Percentiles rank a stretch among this genome's conserved stretches.
phyloP scores from a whole-genome alignment of 1,140 invertebrate species.

The Anagrus nilaparvatae region DNA sequence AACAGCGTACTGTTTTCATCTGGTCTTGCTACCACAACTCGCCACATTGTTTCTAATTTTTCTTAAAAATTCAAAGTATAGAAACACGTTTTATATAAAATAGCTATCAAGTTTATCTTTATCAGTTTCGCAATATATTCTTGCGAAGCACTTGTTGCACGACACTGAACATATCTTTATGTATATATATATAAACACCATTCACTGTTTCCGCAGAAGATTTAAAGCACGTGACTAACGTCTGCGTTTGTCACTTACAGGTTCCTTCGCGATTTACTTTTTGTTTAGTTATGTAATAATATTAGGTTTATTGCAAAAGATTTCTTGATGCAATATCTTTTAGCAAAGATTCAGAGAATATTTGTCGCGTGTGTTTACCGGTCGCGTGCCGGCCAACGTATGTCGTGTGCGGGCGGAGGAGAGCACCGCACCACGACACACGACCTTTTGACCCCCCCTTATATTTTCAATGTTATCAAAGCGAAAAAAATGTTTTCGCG shows the following conservation, averaged over 20 bases:
- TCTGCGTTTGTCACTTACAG: background rate
- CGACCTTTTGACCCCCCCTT: slow-evolving; percentile 31
- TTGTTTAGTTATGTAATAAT: slow-evolving; percentile 1
- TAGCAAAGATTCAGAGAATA: no score
- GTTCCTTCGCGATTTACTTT: background rate
- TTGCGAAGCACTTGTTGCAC: slow-evolving; percentile 2
- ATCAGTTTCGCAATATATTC: background rate
- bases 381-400: slow-evolving; percentile 44
- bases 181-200: background rate
- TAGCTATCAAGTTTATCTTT: background rate
- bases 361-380: slow-evolving; percentile 33
- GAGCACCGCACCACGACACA: slow-evolving; percentile 29
- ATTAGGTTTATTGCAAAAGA: no score
- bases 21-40: slow-evolving; percentile 42
- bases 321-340: no score
- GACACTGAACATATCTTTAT: slow-evolving; percentile 1
- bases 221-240: background rate
- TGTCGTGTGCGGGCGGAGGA: slow-evolving; percentile 41
- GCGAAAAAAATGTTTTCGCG: no score
- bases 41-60: slow-evolving; percentile 34
- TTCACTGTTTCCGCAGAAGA: background rate
- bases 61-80: background rate
- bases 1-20: slow-evolving; percentile 39
- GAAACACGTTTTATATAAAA: background rate
- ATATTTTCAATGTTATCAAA: background rate